Percentiles rank a stretch among this genome's conserved stretches.
phyloP scores from a whole-genome alignment of 2,888 invertebrate genomes.

The Xestobium rufovillosum region DNA sequence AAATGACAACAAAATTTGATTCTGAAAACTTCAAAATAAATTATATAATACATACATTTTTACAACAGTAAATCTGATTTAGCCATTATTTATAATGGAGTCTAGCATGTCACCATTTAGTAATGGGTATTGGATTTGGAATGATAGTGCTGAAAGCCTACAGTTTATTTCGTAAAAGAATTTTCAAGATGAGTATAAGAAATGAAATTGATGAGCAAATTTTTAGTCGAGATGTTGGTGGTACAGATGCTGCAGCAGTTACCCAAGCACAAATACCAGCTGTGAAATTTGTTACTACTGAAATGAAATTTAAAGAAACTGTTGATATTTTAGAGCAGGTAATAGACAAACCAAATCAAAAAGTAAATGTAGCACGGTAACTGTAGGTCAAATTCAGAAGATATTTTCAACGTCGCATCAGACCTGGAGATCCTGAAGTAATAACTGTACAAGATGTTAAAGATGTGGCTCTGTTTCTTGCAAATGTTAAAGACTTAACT shows the following conservation, averaged over 20 bases:
- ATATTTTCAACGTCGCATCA: constrained; percentile 51
- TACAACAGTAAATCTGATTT: too few relatives aligned
- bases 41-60: too few relatives aligned
- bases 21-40: too few relatives aligned
- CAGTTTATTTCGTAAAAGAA: constrained; percentile 13
- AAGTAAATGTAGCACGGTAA: constrained; percentile 15
- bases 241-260: constrained; percentile 14
- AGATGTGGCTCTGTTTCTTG: constrained; percentile 52
- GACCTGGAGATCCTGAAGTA: constrained; percentile 48
- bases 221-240: constrained; percentile 19
- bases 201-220: neutral
- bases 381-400: constrained; percentile 52
- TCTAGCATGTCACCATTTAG: constrained; percentile 16
- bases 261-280: constrained; percentile 8
- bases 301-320: constrained; percentile 48
- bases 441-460: constrained; percentile 55
- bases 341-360: neutral
- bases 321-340: constrained; percentile 50
- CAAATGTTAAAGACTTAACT: constrained; percentile 48
- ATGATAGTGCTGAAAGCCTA: constrained; percentile 33
- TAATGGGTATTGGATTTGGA: constrained; percentile 50
- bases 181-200: too few relatives aligned
- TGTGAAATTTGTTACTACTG: constrained; percentile 43
- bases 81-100: too few relatives aligned
- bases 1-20: too few relatives aligned